A percentile compares a stretch with the other conserved stretches of the same genome.
These are phyloP conservation scores for Pelecanoides urinatrix DNA, from an alignment of 2,113 vertebrate species.

Conservation along the genomic window DNA sequence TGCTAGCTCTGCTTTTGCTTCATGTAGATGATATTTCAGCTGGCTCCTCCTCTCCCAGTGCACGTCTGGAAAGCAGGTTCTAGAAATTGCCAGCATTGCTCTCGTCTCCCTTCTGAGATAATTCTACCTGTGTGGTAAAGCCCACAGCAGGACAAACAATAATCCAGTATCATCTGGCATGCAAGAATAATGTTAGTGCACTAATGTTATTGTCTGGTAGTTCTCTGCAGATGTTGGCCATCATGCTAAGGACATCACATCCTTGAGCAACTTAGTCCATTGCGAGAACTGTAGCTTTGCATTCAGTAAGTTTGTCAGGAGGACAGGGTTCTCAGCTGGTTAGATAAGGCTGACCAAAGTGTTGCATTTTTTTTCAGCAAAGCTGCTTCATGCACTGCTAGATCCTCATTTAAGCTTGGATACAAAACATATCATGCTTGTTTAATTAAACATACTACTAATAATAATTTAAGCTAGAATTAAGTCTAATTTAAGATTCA, in stretches of 20 bases:
- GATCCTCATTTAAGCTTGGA: conserved; percentile 51
- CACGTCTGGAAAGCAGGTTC: not conserved
- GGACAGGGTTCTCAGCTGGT: conserved; percentile 76
- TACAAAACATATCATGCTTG: not conserved
- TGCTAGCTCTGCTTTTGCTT: not conserved
- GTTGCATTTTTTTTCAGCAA: conserved; percentile 71
- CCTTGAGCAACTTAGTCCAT: conserved; percentile 81
- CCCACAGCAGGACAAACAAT: not conserved
- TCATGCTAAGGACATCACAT: conserved; percentile 76
- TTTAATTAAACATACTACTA: not conserved
- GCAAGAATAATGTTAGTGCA: not conserved
- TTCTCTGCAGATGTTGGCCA: conserved; percentile 78
- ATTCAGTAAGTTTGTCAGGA: conserved; percentile 70
- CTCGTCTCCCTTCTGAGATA: not conserved
- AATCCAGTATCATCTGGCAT: not conserved
- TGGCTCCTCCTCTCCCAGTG: not conserved
- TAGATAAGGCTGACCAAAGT: conserved; percentile 78
- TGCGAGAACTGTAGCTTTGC: conserved; percentile 72
- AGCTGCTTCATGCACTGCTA: conserved; percentile 56
- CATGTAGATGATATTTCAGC: not conserved
- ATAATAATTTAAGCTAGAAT: not conserved
- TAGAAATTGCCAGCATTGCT: not conserved
- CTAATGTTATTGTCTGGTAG: not conserved
- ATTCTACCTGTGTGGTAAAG: not conserved
- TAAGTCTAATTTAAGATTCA: not conserved